phyloP scores from a whole-genome alignment of 2,113 vertebrate genomes.

The Tetrao urogallus region DNA sequence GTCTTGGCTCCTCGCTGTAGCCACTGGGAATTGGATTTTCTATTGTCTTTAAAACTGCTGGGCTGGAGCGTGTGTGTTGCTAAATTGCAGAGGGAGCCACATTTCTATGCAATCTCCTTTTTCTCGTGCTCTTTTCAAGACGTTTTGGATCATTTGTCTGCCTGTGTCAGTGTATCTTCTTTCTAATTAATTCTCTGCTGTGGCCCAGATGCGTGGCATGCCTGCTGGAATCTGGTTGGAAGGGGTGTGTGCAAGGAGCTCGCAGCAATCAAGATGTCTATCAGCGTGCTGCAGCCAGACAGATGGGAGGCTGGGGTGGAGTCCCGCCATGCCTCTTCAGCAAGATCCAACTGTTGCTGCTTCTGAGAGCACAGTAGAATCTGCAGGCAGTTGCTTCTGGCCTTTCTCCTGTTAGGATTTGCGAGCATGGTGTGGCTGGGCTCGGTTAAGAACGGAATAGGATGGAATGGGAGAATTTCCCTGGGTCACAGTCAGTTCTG shows the following conservation, averaged over 20 bases:
- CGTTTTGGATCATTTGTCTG: not conserved
- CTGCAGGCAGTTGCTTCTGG: not conserved
- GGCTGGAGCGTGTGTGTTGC: slow-evolving; percentile 1
- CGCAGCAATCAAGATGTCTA: not conserved
- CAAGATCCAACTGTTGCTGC: slow-evolving; percentile 31
- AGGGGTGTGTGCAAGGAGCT: not conserved
- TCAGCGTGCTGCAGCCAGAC: not conserved
- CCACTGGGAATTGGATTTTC: not conserved
- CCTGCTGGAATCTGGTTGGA: not conserved
- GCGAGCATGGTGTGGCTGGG: fast-evolving
- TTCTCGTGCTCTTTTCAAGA: not conserved
- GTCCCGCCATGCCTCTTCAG: not conserved
- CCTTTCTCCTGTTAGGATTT: not conserved
- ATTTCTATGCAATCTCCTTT: slow-evolving; percentile 20
- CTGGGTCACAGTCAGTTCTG: not conserved
- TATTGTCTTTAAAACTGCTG: slow-evolving; percentile 27
- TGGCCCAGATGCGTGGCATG: slow-evolving; percentile 1
- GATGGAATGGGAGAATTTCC: not conserved
- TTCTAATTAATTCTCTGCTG: not conserved
- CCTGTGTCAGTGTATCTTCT: not conserved
- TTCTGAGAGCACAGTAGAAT: not conserved
- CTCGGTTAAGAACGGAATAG: not conserved
- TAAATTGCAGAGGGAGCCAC: not conserved
- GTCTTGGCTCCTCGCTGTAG: not conserved
- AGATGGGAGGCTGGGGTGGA: not conserved